Conservation (phyloP, 1,140 invertebrate species). For the Arion vulgaris region DNA sequence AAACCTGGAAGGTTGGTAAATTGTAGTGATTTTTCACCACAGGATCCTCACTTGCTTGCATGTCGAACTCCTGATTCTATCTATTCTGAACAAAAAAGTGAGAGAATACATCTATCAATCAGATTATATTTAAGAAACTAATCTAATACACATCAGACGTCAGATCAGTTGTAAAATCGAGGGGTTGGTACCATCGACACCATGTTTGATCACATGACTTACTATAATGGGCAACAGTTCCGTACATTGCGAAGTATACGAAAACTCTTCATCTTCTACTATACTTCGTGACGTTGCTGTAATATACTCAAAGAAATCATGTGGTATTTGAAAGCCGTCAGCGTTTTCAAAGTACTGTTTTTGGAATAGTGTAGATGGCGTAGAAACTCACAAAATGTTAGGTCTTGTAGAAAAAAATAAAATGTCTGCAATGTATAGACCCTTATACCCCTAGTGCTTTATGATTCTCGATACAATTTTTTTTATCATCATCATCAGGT, state of each 20-base stretch:
- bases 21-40: slow-evolving; percentile 28
- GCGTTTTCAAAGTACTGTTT: no score
- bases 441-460: no score
- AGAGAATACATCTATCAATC: slow-evolving; percentile 1
- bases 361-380: no score
- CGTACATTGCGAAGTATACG: not conserved
- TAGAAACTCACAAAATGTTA: no score
- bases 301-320: no score
- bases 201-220: slow-evolving; percentile 12
- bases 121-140: not conserved
- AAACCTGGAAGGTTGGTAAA: slow-evolving; percentile 31
- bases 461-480: no score
- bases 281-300: no score
- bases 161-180: not conserved
- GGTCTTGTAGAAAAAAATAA: no score
- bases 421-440: no score
- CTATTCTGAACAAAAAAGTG: not conserved
- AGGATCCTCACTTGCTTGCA: not conserved
- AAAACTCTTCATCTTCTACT: not conserved
- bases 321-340: no score
- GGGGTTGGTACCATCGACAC: not conserved
- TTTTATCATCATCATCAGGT: no score
- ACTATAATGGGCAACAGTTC: not conserved
- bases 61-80: slow-evolving; percentile 10
- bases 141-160: not conserved